A percentile compares a stretch with the other conserved stretches of the same genome.
These are phyloP conservation scores for Anadara kagoshimensis DNA, from an alignment of 1,140 invertebrate genomes.

Conservation along the genomic window DNA sequence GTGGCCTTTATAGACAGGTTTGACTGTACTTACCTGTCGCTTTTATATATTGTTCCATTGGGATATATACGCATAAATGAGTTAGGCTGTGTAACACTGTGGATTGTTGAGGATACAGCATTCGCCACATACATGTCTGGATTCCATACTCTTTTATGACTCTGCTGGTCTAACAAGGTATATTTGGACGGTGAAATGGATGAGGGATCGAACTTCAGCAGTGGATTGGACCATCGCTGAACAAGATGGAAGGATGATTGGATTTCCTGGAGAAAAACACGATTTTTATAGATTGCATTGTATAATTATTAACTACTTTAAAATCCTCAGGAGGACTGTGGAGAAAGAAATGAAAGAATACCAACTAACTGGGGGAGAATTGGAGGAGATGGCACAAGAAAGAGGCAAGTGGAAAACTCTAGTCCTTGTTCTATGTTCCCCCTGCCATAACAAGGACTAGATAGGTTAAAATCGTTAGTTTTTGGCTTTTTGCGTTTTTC, in stretches of 20 bases:
- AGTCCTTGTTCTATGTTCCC: too few relatives aligned
- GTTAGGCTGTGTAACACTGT: slow-evolving; percentile 1
- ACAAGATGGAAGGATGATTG: slow-evolving; percentile 4
- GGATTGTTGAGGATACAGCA: slow-evolving; percentile 2
- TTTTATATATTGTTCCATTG: slow-evolving; percentile 13
- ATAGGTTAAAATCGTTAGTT: too few relatives aligned
- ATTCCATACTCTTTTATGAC: slow-evolving; percentile 7
- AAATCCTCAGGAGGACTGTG: too few relatives aligned
- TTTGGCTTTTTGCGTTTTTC: too few relatives aligned
- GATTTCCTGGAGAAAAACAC: background rate
- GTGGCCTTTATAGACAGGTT: too few relatives aligned
- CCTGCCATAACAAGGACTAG: too few relatives aligned
- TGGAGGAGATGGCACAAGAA: too few relatives aligned
- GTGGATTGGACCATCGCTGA: slow-evolving; percentile 8
- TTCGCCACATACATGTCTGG: slow-evolving; percentile 9
- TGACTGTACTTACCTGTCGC: slow-evolving; percentile 7
- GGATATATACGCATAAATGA: slow-evolving; percentile 17
- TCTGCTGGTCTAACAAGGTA: background rate
- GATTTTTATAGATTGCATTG: background rate
- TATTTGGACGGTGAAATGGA: slow-evolving; percentile 2
- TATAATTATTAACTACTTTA: background rate
- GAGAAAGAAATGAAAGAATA: too few relatives aligned
- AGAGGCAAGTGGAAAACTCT: too few relatives aligned
- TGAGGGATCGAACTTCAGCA: background rate
- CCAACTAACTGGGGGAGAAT: too few relatives aligned